Conservation (phyloP, 2,113 vertebrate genomes). For the Cebus imitator region DNA sequence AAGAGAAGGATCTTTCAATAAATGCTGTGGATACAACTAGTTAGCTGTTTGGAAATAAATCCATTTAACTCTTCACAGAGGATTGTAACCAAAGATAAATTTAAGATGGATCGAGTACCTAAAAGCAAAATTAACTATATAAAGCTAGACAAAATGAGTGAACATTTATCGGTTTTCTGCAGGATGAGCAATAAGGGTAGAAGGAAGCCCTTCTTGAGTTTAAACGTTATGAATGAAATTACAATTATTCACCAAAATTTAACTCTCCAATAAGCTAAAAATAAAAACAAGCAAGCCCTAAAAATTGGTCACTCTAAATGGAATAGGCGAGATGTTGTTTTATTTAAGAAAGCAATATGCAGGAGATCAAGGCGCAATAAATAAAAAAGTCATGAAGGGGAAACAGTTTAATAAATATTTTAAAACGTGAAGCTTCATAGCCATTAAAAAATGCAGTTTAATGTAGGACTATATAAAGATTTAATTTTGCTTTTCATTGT, state of each 20-base stretch:
- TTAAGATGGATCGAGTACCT: neutral
- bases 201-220: neutral
- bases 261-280: neutral
- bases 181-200: neutral
- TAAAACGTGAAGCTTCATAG: neutral
- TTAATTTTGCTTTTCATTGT: neutral
- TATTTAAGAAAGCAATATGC: neutral
- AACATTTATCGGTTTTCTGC: neutral
- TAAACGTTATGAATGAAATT: neutral
- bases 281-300: neutral
- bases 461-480: neutral
- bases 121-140: neutral
- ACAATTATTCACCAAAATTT: neutral
- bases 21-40: neutral
- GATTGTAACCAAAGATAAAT: neutral
- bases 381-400: neutral
- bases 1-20: neutral
- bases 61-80: neutral
- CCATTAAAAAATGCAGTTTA: neutral
- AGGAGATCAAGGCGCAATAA: neutral
- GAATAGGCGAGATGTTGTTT: neutral
- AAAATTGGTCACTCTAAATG: neutral
- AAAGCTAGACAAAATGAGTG: neutral
- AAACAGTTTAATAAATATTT: neutral
- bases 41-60: neutral